Base-by-base conservation (phyloP, 2,113 vertebrate genomes). In the Taxidea taxus region DNA sequence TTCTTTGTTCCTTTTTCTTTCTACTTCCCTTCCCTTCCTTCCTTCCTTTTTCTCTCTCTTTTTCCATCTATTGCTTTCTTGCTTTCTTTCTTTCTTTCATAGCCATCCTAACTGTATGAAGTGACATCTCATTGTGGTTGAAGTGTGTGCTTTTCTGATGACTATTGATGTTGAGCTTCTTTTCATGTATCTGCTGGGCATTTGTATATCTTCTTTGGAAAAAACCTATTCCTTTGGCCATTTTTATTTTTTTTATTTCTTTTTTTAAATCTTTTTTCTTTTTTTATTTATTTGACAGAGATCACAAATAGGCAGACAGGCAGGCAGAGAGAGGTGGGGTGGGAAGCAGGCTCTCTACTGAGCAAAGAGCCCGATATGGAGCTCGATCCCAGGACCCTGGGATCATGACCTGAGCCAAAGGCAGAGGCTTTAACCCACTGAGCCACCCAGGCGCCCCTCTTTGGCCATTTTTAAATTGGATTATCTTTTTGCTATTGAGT, bases 41-140 rank as follows among this genome's bases (percentile, higher is more conserved):
- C 9, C 9, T 31, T n/a, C 10, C 14, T 10, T 34, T 0, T 31
- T 34, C 2, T 16, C n/a, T 37, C 23, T n/a, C n/a, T n/a, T n/a
- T n/a, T n/a, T n/a, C n/a, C n/a, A n/a, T n/a, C n/a, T n/a, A n/a
- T n/a, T n/a, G n/a, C 58, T 21, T 60, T 60, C 58, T 21, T 9
- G 10, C 9, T 29, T 66, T 20, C 18, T 42, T 27, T n/a, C 23
- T 44, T 74, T 25, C 12, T 42, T 14, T 47, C 60, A 29, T 49
- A 49, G 49, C 44, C 16, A 25, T 34, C 49, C 58, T 42, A 68
- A 70, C 27, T 21, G 7, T 39, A n/a, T 80, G 74, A 80, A 27
- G 34, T 64, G 42, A 78, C n/a, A 90, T 18, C 14, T 89, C 39
- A n/a, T 34, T 62, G 21, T 64, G 56, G 14, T 77, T 49, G 60